Base-by-base conservation (phyloP, 2,113 vertebrate species). In the Apodemus speciosus region DNA sequence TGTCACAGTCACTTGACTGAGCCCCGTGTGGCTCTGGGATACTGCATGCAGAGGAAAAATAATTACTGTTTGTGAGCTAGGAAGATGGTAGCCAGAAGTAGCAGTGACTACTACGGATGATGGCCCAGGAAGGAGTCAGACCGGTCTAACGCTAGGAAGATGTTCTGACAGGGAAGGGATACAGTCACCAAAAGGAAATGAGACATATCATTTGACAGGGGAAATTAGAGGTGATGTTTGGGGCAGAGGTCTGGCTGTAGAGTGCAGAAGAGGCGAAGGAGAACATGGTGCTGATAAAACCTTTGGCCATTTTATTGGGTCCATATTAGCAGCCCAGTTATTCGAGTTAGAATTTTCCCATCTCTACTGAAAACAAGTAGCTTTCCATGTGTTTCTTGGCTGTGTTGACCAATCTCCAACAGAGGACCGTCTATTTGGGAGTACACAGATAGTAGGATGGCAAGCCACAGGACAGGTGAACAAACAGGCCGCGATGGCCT, bases 121-220 rank as follows among this genome's bases (percentile, higher is more conserved):
- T 43, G n/a, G n/a, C 60, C 32, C 30, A 64, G 62, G 21, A 53
- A 68, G 23, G 20, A 90, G 56, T 88, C 75, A 90, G 43, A 20
- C 14, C 68, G 46, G 11, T 20, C 2, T 9, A 46, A 10, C 27
- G 32, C 40, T 90, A 56, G 53, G 66, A 84, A 84, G 60, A 27
- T 77, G 13, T 92, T 88, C 85, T 68, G 43, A 76, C 85, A 49
- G 60, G n/a, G 38, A 87, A 77, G 49, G 32, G 13, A 49, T 16
- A 38, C 38, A 72, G 75, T 77, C 32, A 80, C 87, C 73, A 76
- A 72, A 88, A 79, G 56, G 60, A 68, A 92, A 84, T 35, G 71
- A 87, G 76, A 92, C 30, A 18, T 69, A 38, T 40, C 46, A 66
- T 68, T 90, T 83, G 81, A 73, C 85, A 68, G 53, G 80, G 77